Evolutionary conservation across 2,113 vertebrate species (phyloP).

Genomic region (Setophaga petechia): DNA sequence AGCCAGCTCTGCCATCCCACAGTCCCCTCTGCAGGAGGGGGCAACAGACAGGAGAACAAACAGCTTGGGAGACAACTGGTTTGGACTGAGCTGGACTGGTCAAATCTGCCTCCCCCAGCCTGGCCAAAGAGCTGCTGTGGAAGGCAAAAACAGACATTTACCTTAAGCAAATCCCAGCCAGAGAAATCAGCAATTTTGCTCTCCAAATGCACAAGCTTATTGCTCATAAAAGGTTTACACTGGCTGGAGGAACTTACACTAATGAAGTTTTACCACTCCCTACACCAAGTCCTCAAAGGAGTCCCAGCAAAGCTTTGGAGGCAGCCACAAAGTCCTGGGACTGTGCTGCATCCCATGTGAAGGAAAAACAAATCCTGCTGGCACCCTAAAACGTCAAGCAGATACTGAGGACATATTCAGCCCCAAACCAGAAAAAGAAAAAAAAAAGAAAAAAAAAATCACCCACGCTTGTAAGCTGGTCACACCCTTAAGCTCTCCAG

Average conservation of each 20-base stretch:
- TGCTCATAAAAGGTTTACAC: background rate
- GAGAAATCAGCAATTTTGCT: background rate
- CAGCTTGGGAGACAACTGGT: background rate
- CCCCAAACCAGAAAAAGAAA: background rate
- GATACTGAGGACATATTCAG: background rate
- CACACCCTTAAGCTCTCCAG: constrained; percentile 34
- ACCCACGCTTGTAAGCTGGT: background rate
- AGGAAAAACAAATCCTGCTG: background rate
- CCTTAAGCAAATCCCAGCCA: background rate
- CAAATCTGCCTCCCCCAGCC: background rate
- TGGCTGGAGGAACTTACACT: background rate
- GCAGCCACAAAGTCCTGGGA: background rate
- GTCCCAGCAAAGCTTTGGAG: background rate
- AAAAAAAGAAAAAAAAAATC: background rate
- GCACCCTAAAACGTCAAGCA: background rate
- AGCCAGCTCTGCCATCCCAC: background rate
- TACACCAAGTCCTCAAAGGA: background rate
- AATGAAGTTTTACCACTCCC: background rate
- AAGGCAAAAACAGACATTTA: background rate
- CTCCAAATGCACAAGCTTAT: background rate
- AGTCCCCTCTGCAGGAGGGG: background rate
- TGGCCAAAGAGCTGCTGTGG: background rate
- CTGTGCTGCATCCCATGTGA: background rate
- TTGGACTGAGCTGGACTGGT: background rate
- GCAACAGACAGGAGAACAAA: background rate